phyloP scores from a whole-genome alignment of 2,113 vertebrate species.

The Monopterus albus region DNA sequence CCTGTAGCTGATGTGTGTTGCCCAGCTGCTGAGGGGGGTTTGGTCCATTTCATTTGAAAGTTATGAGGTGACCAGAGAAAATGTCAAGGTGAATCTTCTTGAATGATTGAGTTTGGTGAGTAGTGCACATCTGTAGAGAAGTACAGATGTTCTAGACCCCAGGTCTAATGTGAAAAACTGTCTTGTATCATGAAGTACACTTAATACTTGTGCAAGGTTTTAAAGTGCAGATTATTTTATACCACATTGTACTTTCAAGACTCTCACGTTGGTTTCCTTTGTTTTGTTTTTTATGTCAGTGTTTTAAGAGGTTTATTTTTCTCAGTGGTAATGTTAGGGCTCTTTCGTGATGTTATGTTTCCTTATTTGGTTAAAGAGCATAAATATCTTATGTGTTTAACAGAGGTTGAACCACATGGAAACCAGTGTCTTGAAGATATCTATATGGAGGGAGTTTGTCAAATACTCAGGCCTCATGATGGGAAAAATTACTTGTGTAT shows the following conservation, averaged over 20 bases:
- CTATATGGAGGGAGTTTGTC: constrained; percentile 51
- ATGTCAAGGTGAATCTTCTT: constrained; percentile 60
- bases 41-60: constrained; percentile 56
- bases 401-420: constrained; percentile 41
- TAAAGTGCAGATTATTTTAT: constrained; percentile 65
- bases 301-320: constrained; percentile 46
- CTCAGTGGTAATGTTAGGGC: constrained; percentile 21
- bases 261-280: constrained; percentile 40
- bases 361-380: constrained; percentile 39
- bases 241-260: constrained; percentile 62
- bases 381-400: constrained; percentile 47
- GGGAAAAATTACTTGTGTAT: constrained; percentile 71
- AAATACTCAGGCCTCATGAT: constrained; percentile 72
- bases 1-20: constrained; percentile 69
- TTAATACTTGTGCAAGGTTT: constrained; percentile 63
- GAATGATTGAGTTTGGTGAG: constrained; percentile 47
- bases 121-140: constrained; percentile 41
- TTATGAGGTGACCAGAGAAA: constrained; percentile 56
- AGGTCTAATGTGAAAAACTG: constrained; percentile 59
- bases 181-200: constrained; percentile 65
- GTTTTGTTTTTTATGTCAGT: constrained; percentile 26
- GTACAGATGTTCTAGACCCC: constrained; percentile 47
- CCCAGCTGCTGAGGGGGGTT: constrained; percentile 54
- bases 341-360: constrained; percentile 34
- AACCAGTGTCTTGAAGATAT: constrained; percentile 41